Evolutionary conservation across 2,888 invertebrate genomes (phyloP).

Genomic region (Erpobdella octoculata): DNA sequence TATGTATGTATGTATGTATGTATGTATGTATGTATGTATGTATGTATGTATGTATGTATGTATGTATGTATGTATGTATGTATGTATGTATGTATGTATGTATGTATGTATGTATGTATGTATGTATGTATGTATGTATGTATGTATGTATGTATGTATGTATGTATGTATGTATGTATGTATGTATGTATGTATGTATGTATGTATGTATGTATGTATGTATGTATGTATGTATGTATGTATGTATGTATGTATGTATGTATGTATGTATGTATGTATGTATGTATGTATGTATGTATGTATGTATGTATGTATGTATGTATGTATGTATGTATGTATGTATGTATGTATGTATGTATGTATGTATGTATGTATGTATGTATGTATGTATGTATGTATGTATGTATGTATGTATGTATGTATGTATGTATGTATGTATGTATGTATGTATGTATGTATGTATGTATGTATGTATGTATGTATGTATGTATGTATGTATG

Average conservation of each 20-base stretch:
- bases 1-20: background rate
- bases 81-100: background rate
- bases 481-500: too few relatives aligned
- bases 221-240: slow-evolving; percentile 1
- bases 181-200: slow-evolving; percentile 1
- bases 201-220: slow-evolving; percentile 1
- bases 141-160: background rate
- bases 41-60: background rate
- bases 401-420: too few relatives aligned
- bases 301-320: too few relatives aligned
- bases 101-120: background rate
- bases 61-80: background rate
- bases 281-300: too few relatives aligned
- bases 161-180: background rate
- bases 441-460: too few relatives aligned
- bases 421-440: too few relatives aligned
- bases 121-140: background rate
- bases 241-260: slow-evolving; percentile 1
- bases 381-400: too few relatives aligned
- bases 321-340: too few relatives aligned
- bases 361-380: too few relatives aligned
- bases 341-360: too few relatives aligned
- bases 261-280: background rate
- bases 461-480: too few relatives aligned
- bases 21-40: background rate